These are phyloP conservation scores for Ophiodon elongatus DNA, from an alignment of 2,113 vertebrate species.

Conservation along the genomic window DNA sequence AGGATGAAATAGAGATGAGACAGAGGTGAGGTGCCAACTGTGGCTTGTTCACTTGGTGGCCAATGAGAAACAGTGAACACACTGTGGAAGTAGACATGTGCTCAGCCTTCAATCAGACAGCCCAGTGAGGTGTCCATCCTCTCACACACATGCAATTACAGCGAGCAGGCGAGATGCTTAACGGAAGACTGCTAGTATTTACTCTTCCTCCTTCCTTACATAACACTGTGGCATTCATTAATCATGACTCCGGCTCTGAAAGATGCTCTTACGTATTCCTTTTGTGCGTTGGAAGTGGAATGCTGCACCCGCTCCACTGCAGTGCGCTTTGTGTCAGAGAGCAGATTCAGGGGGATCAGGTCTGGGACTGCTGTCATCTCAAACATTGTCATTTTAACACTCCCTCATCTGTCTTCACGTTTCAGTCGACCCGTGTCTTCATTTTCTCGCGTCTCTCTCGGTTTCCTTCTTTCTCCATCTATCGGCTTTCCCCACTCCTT, in stretches of 20 bases:
- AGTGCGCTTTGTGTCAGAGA: conserved; percentile 22
- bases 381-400: conserved; percentile 49
- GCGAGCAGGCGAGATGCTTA: background rate
- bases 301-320: background rate
- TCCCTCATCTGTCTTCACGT: conserved; percentile 15
- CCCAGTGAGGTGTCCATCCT: background rate
- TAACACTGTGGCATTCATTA: conserved; percentile 29
- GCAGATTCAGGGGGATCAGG: conserved; percentile 40
- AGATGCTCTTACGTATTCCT: conserved; percentile 29
- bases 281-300: conserved; percentile 10
- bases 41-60: background rate
- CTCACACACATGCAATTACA: background rate
- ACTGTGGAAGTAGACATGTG: conserved; percentile 8
- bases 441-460: conserved; percentile 8
- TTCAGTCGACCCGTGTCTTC: background rate
- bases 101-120: conserved; percentile 4
- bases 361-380: conserved; percentile 43
- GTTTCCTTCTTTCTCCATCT: background rate
- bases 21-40: background rate
- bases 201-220: conserved; percentile 9
- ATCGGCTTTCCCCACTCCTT: background rate
- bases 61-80: background rate
- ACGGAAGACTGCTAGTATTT: conserved; percentile 13
- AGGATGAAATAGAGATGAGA: background rate
- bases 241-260: conserved; percentile 1